Percentiles rank a stretch among this genome's conserved stretches.
Evolutionary conservation across 1,140 invertebrate genomes (phyloP).

Genomic region (Lineus longissimus): DNA sequence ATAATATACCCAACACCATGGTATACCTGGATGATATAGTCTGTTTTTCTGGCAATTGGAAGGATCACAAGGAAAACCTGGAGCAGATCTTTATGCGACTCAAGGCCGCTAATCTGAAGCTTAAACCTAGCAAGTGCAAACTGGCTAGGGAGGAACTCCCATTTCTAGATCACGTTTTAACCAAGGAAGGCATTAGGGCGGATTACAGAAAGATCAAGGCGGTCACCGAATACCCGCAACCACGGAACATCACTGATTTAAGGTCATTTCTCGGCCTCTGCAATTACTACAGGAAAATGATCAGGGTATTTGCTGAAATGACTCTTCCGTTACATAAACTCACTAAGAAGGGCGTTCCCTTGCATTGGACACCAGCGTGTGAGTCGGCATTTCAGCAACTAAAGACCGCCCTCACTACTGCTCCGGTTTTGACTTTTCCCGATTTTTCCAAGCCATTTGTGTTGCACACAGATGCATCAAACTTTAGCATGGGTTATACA

Average conservation of each 20-base stretch:
- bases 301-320: background rate
- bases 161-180: constrained; percentile 26
- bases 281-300: background rate
- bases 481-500: background rate
- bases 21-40: constrained; percentile 18
- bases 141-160: constrained; percentile 37
- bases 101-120: constrained; percentile 33
- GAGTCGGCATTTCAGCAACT: background rate
- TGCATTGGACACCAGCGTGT: background rate
- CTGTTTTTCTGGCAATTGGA: constrained; percentile 2
- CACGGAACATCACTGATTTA: background rate
- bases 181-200: constrained; percentile 18
- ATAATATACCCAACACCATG: constrained; percentile 11
- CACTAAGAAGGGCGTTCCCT: background rate
- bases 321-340: background rate
- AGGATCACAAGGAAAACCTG: background rate
- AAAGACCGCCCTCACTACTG: background rate
- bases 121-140: constrained; percentile 52
- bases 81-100: constrained; percentile 7
- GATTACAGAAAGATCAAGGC: constrained; percentile 27
- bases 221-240: background rate
- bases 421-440: background rate
- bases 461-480: background rate
- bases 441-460: background rate
- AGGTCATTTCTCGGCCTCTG: background rate